Evolutionary conservation across 1,140 invertebrate species (phyloP).

Genomic region (Danaus melanippus): DNA sequence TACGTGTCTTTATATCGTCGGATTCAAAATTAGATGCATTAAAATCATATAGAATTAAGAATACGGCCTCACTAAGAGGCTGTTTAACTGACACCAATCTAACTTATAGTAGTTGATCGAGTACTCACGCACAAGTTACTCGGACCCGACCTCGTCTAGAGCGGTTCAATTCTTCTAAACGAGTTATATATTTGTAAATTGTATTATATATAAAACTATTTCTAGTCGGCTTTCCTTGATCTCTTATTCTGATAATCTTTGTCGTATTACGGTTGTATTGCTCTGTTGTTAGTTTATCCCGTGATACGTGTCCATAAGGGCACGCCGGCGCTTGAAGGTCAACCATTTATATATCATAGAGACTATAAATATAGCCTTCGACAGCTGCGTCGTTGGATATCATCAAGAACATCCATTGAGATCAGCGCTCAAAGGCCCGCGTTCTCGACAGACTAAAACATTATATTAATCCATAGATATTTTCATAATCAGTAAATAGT

Average conservation of each 20-base stretch:
- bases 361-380: too few species aligned
- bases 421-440: conserved; percentile 9
- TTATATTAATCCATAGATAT: conserved; percentile 58
- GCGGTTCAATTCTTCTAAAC: too few species aligned
- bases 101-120: conserved; percentile 39
- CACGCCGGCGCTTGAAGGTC: conserved; percentile 13
- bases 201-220: conserved; percentile 56
- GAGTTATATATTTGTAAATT: conserved; percentile 35
- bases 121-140: conserved; percentile 45
- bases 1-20: conserved; percentile 28
- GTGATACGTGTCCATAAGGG: conserved; percentile 48
- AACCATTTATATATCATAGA: background rate
- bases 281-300: conserved; percentile 52
- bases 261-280: conserved; percentile 46
- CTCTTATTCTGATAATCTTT: conserved; percentile 58
- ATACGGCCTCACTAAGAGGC: conserved; percentile 47
- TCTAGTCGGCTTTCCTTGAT: conserved; percentile 67
- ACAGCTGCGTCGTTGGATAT: background rate
- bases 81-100: conserved; percentile 63
- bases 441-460: conserved; percentile 39
- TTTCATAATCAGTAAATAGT: conserved; percentile 65
- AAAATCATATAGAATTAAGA: conserved; percentile 50
- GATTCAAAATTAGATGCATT: conserved; percentile 53
- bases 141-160: background rate
- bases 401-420: background rate